These are phyloP conservation scores for Malthinus flaveolus DNA, from an alignment of 2,888 invertebrate genomes.

Conservation along the genomic window DNA sequence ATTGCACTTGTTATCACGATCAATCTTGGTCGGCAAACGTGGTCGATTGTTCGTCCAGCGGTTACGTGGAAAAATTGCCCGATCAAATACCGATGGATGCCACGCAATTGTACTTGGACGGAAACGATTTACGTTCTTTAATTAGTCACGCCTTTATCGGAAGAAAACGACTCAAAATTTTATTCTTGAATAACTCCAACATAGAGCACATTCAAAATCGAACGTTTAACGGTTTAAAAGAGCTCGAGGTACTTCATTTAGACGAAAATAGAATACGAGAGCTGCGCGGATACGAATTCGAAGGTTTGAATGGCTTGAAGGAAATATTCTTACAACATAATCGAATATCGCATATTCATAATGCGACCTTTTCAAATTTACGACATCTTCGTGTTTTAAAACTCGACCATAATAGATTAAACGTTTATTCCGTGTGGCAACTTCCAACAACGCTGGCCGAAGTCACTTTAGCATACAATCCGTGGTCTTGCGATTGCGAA, in stretches of 20 bases:
- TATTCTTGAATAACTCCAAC: slow-evolving; percentile 78
- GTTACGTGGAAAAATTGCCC: slow-evolving; percentile 70
- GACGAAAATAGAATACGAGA: slow-evolving; percentile 73
- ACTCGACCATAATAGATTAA: slow-evolving; percentile 73
- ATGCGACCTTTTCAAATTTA: slow-evolving; percentile 71
- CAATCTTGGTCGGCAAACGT: slow-evolving; percentile 85
- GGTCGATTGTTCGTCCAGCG: slow-evolving; percentile 77
- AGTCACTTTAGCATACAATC: slow-evolving; percentile 71
- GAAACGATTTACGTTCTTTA: slow-evolving; percentile 76
- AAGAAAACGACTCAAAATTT: slow-evolving; percentile 73
- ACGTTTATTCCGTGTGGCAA: slow-evolving; percentile 72
- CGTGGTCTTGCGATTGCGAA: slow-evolving; percentile 84
- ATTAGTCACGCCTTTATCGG: slow-evolving; percentile 86
- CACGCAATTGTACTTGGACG: slow-evolving; percentile 84
- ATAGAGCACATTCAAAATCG: slow-evolving; percentile 79
- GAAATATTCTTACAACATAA: slow-evolving; percentile 78
- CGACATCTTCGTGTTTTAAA: slow-evolving; percentile 67
- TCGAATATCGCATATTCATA: slow-evolving; percentile 68
- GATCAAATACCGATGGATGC: slow-evolving; percentile 89
- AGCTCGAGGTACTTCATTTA: slow-evolving; percentile 73
- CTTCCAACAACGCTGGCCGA: slow-evolving; percentile 66
- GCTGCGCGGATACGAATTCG: slow-evolving; percentile 79
- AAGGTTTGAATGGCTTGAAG: slow-evolving; percentile 71
- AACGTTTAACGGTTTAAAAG: slow-evolving; percentile 81
- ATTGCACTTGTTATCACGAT: slow-evolving; percentile 88